Base-by-base conservation (phyloP, 2,888 invertebrate species). In the Drosophila pullipes region DNA sequence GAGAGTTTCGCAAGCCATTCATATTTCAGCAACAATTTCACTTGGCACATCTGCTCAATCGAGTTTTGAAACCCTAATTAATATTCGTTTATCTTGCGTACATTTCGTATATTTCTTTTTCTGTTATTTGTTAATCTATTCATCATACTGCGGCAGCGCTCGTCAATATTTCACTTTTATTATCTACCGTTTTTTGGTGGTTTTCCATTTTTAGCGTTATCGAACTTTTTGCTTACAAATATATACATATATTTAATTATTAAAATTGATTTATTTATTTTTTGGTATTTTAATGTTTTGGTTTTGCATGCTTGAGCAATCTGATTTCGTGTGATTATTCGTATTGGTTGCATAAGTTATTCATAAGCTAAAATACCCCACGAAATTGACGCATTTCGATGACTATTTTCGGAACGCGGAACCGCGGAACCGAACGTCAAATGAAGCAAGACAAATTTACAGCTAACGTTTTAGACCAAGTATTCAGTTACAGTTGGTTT, bases 341-440 rank as follows among this genome's bases (percentile, higher is more conserved):
- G 53, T 13, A n/a, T 49, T 11, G 44, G 50, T 68, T 80, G 62
- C 63, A 68, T 73, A 72, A 57, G 57, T 80, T 83, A 66, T 74
- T 78, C 81, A 83, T 70, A 55, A 77, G 52, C 39, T 55, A 58
- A 47, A 63, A 65, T 47, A 44, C 37, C 49, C 41, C 50, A 52
- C 47, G n/a, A 65, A 72, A 47, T 57, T 66, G 50, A 81, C 59
- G 61, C 50, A 58, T 71, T 73, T 68, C 74, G 76, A 70, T 74
- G 73, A 64, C 77, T 65, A 74, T 76, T 71, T 69, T 71, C 61
- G n/a, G n/a, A n/a, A n/a, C n/a, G 57, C 73, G 67, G 65, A 69
- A 69, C 63, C 61, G 59, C 73, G 67, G 65, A 68, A 69, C 62
- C 64, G 75, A 85, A 85, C 81, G 74, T 71, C 69, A 72, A 85